Conservation (phyloP, 2,888 invertebrate species). For the Acleris sparsana region DNA sequence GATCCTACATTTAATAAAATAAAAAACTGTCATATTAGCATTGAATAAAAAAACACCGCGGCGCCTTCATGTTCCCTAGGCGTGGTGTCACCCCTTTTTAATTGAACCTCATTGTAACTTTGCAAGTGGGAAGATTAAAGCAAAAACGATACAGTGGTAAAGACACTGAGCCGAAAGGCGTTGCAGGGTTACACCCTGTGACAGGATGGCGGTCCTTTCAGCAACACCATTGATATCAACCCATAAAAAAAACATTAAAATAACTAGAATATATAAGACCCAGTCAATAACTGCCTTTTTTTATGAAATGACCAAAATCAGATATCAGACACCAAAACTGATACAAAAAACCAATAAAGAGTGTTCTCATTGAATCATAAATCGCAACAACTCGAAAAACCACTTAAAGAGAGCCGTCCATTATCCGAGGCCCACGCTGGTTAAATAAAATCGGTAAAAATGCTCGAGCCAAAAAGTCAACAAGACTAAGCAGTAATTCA, state of each 20-base stretch:
- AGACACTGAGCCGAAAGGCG: neutral
- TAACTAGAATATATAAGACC: no score
- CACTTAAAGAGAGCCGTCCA: conserved; percentile 72
- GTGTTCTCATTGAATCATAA: conserved; percentile 71
- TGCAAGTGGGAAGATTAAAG: neutral
- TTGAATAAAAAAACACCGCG: neutral
- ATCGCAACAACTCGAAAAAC: conserved; percentile 73
- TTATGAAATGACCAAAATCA: conserved; percentile 7
- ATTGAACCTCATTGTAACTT: no score
- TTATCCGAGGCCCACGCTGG: conserved; percentile 68
- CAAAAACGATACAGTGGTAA: neutral
- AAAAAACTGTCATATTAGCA: neutral
- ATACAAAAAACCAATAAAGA: conserved; percentile 60
- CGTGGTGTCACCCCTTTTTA: conserved; percentile 4
- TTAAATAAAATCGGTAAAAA: conserved; percentile 64
- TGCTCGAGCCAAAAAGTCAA: conserved; percentile 71
- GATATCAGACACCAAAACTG: conserved; percentile 35
- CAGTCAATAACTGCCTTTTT: no score
- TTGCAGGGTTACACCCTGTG: neutral
- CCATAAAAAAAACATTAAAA: neutral
- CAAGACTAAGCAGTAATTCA: conserved; percentile 75
- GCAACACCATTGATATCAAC: neutral
- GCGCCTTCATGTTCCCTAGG: conserved; percentile 1
- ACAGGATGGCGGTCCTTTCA: neutral
- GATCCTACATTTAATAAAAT: neutral